Percentiles rank a stretch among this genome's conserved stretches.
phyloP scores from a whole-genome alignment of 92 coral and sea anemone genomes.

The Umimayanthus chanpuru region DNA sequence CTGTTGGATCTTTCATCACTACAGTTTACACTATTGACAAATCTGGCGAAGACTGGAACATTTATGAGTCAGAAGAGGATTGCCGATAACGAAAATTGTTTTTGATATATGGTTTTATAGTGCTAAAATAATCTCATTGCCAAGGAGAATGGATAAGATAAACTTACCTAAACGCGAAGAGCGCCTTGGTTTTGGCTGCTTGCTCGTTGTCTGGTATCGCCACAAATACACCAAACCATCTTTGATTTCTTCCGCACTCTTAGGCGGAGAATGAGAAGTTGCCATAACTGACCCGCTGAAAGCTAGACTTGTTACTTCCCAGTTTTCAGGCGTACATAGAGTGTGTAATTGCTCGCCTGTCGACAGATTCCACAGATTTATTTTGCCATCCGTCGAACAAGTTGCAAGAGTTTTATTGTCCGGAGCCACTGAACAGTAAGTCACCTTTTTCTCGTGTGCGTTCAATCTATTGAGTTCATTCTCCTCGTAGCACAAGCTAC shows the following conservation, averaged over 20 bases:
- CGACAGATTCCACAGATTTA: conserved; percentile 76
- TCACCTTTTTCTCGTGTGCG: conserved; percentile 74
- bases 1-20: not conserved
- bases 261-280: conserved; percentile 54
- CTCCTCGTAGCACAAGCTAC: conserved; percentile 67
- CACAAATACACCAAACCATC: conserved; percentile 82
- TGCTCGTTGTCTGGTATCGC: conserved; percentile 72
- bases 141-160: not conserved
- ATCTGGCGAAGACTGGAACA: not conserved
- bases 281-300: conserved; percentile 81
- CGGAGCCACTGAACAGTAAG: conserved; percentile 76
- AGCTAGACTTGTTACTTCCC: conserved; percentile 73
- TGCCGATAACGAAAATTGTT: not conserved
- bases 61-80: not conserved
- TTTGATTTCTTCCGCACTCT: conserved; percentile 34
- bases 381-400: conserved; percentile 82
- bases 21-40: not conserved
- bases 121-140: not conserved
- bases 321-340: conserved; percentile 64
- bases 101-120: not conserved
- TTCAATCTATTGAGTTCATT: conserved; percentile 54
- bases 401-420: conserved; percentile 83
- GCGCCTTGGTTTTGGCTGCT: conserved; percentile 48
- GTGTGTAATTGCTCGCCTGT: conserved; percentile 76
- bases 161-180: conserved; percentile 94